These are phyloP conservation scores for Ictalurus punctatus DNA, from an alignment of 2,113 vertebrate species.

Conservation along the genomic window DNA sequence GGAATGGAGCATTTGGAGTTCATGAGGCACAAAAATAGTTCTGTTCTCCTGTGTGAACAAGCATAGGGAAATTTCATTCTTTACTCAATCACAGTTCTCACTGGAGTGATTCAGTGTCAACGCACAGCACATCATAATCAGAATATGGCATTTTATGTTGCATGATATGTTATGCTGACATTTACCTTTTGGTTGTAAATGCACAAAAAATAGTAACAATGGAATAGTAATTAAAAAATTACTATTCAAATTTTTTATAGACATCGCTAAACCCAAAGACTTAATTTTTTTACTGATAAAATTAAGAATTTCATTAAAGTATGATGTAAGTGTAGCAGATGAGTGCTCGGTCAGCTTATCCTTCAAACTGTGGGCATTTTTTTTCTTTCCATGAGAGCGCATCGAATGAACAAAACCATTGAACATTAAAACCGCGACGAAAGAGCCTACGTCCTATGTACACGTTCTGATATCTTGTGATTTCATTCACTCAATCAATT, in stretches of 20 bases:
- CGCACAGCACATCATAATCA: neutral
- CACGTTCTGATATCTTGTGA: neutral
- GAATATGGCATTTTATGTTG: neutral
- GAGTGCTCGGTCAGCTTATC: neutral
- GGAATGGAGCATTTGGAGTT: neutral
- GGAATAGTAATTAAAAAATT: no score
- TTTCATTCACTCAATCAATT: no score
- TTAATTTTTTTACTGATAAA: neutral
- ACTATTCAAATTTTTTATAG: no score
- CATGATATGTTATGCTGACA: no score
- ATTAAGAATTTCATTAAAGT: neutral
- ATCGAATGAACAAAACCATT: no score
- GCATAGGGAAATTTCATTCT: neutral
- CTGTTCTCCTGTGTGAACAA: neutral
- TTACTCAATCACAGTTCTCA: neutral
- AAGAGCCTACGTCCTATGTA: neutral
- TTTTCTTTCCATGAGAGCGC: no score
- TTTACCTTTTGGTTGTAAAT: no score
- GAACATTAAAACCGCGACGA: neutral
- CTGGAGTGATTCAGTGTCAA: neutral
- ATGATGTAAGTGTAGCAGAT: neutral
- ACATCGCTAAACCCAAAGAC: no score
- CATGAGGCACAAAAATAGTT: neutral
- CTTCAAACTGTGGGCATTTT: neutral
- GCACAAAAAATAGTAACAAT: no score